Percentiles rank a stretch among this genome's conserved stretches.
Conservation (phyloP, 1,140 invertebrate species). For the Drosophila pectinifera region DNA sequence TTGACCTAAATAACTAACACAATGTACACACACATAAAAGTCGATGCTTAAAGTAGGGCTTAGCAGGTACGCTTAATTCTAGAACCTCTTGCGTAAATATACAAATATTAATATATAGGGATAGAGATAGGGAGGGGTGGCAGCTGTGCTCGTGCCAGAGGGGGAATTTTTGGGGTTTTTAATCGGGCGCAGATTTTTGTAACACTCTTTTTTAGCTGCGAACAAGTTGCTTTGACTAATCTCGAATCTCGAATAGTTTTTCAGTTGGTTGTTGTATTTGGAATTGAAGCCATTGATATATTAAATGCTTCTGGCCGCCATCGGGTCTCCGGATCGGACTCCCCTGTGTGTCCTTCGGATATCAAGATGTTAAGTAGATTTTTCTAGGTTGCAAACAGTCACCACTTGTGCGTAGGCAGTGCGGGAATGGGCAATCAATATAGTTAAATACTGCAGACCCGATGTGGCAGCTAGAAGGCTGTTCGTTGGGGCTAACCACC, state of each 20-base stretch:
- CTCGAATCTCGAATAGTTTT: conserved; percentile 63
- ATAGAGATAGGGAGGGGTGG: conserved; percentile 21
- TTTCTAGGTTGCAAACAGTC: conserved; percentile 46
- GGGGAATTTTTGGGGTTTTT: conserved; percentile 35
- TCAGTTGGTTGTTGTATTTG: conserved; percentile 60
- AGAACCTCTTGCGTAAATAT: conserved; percentile 75
- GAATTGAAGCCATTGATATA: conserved; percentile 76
- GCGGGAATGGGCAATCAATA: conserved; percentile 48
- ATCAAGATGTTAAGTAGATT: background rate
- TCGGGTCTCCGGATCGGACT: conserved; percentile 22
- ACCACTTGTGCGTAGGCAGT: conserved; percentile 45
- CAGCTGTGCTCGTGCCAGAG: conserved; percentile 22
- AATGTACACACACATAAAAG: conserved; percentile 70
- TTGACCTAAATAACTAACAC: conserved; percentile 74
- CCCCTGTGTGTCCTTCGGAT: conserved; percentile 4
- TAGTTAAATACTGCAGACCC: conserved; percentile 71
- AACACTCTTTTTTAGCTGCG: conserved; percentile 30
- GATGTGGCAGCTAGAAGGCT: conserved; percentile 51
- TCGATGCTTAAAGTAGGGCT: conserved; percentile 70
- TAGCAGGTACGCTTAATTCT: conserved; percentile 63
- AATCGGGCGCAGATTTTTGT: conserved; percentile 24
- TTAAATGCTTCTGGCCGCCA: conserved; percentile 39
- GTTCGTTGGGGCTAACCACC: conserved; percentile 29
- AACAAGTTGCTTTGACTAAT: conserved; percentile 56
- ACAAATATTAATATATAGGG: conserved; percentile 52